A percentile compares a stretch with the other conserved stretches of the same genome.
Evolutionary conservation across 2,888 invertebrate genomes (phyloP).

Genomic region (Petrolisthes manimaculis): DNA sequence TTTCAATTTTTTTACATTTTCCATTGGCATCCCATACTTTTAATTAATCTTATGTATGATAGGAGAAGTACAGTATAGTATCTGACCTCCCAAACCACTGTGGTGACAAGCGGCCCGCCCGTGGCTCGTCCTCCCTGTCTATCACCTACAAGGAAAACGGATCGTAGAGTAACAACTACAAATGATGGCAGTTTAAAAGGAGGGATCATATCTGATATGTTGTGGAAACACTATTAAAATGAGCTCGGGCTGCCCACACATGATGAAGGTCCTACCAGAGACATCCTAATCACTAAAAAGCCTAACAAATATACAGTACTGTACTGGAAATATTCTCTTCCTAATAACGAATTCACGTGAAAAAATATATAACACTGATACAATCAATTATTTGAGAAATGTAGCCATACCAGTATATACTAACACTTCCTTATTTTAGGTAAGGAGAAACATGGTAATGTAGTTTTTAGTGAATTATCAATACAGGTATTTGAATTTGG

Average conservation of each 20-base stretch:
- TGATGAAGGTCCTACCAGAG: slow-evolving; percentile 29
- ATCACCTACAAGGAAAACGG: slow-evolving; percentile 59
- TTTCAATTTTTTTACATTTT: slow-evolving; percentile 11
- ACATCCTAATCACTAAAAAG: neutral
- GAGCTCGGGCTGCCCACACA: slow-evolving; percentile 62
- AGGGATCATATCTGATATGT: slow-evolving; percentile 64
- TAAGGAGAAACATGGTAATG: neutral
- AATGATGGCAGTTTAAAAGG: slow-evolving; percentile 64
- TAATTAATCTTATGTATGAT: slow-evolving; percentile 9
- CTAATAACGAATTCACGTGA: slow-evolving; percentile 12
- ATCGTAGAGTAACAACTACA: slow-evolving; percentile 63
- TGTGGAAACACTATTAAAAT: slow-evolving; percentile 63
- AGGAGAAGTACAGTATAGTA: slow-evolving; percentile 44
- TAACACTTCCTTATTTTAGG: neutral
- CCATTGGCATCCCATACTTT: slow-evolving; percentile 42
- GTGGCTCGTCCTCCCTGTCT: slow-evolving; percentile 55
- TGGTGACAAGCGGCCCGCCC: slow-evolving; percentile 59
- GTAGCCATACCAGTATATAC: neutral
- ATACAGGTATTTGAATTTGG: neutral
- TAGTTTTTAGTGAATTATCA: slow-evolving; percentile 4
- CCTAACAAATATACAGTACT: slow-evolving; percentile 1
- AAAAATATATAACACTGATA: slow-evolving; percentile 10
- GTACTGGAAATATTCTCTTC: neutral
- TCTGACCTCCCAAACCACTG: slow-evolving; percentile 57
- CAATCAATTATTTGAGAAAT: slow-evolving; percentile 1